Percentiles rank a stretch among this genome's conserved stretches.
phyloP scores from a whole-genome alignment of 2,797 vertebrate species.

The Phataginus tetradactyla region DNA sequence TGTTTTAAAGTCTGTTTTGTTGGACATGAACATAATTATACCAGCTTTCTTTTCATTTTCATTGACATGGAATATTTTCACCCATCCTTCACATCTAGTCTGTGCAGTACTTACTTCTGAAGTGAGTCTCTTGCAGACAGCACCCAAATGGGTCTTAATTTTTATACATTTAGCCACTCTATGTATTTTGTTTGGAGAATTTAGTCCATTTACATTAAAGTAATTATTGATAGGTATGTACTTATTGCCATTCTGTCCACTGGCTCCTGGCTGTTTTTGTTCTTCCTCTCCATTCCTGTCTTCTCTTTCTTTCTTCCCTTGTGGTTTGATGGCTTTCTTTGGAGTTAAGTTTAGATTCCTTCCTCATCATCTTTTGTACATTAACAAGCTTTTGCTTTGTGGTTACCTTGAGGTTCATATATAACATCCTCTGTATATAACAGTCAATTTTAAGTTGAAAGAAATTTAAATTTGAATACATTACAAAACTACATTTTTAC shows the following conservation, averaged over 20 bases:
- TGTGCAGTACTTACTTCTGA: not conserved
- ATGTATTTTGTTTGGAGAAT: not conserved
- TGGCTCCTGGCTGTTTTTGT: not conserved
- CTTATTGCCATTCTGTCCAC: not conserved
- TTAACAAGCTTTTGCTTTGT: not conserved
- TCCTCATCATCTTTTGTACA: not conserved
- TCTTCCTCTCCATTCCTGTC: too few relatives aligned
- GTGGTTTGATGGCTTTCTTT: not conserved
- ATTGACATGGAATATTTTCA: not conserved
- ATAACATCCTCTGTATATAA: not conserved
- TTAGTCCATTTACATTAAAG: not conserved
- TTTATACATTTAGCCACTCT: not conserved
- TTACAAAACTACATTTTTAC: too few relatives aligned
- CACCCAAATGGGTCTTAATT: not conserved
- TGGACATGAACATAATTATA: not conserved
- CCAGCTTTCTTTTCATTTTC: not conserved
- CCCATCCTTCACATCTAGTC: not conserved
- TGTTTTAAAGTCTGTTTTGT: not conserved
- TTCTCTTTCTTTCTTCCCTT: not conserved
- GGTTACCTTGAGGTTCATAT: not conserved
- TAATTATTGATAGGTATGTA: not conserved
- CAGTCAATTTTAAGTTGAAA: not conserved
- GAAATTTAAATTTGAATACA: too few relatives aligned
- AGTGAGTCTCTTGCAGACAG: not conserved
- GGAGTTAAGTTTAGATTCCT: not conserved